These are phyloP conservation scores for Perizoma affinitatum DNA, from an alignment of 2,888 invertebrate genomes.

Conservation along the genomic window DNA sequence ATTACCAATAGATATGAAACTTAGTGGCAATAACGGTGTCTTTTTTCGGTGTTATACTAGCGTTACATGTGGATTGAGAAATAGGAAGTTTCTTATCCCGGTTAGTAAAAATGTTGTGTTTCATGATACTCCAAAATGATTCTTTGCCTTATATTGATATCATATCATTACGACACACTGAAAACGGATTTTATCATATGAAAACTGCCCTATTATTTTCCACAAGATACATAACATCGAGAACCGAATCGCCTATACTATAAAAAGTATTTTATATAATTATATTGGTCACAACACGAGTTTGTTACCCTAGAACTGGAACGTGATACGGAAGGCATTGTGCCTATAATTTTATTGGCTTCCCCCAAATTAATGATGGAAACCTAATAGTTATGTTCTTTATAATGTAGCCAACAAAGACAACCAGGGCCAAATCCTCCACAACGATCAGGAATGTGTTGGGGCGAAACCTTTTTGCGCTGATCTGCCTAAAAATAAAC, in stretches of 20 bases:
- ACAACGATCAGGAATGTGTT: background rate
- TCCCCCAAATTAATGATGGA: conserved; percentile 26
- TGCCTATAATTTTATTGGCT: conserved; percentile 26
- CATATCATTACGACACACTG: too few species aligned
- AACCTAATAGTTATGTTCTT: conserved; percentile 22
- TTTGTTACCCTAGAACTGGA: background rate
- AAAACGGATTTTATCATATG: too few species aligned
- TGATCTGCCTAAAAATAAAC: too few species aligned
- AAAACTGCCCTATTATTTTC: too few species aligned
- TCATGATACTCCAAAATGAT: too few species aligned
- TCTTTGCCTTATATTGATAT: too few species aligned
- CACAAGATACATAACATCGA: too few species aligned
- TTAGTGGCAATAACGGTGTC: background rate
- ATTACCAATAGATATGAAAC: background rate
- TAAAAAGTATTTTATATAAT: too few species aligned
- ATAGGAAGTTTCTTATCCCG: too few species aligned
- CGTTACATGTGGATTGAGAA: background rate
- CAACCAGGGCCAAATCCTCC: background rate
- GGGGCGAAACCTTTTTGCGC: too few species aligned
- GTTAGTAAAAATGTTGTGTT: too few species aligned
- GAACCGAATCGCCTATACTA: too few species aligned
- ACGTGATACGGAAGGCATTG: conserved; percentile 7
- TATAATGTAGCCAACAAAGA: conserved; percentile 17
- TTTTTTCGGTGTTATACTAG: background rate
- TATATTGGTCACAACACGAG: background rate